Evolutionary conservation across 2,113 vertebrate genomes (phyloP), one percentile per base, ranked within the genome.

Genomic region (Morone saxatilis): DNA sequence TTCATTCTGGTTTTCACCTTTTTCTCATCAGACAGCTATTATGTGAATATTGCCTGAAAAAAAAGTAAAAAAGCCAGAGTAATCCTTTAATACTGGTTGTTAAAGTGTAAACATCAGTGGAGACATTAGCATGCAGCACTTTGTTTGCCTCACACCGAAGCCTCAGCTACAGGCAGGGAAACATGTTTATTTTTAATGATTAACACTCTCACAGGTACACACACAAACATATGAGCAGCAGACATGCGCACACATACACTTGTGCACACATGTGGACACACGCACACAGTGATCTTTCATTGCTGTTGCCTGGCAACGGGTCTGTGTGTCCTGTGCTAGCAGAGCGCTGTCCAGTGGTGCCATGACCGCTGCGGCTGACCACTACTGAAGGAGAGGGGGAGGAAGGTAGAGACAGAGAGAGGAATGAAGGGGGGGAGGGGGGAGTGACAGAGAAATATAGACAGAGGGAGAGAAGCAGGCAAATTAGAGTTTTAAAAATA

Each of bases 241-340:
- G 36, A 81, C 85, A 38, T 36, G 43, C 81, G 61, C 84, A 76
- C 71, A 80, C 68, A 68, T 48, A 78, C 63, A 63, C 66, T n/a
- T 61, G 31, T 17, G 75, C 80, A 76, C 76, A 80, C 78, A 80
- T 71, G 75, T 81, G 86, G 75, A 65, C 77, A 76, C 61, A 48
- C 53, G 9, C 63, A 65, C 85, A 73, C 83, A 48, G 75, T 88
- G 85, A 93, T 94, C 94, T 94, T 93, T 94, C 92, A 91, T 82
- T 93, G 94, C 94, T 96, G 95, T 96, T 96, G 95, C 95, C 92
- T 95, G 93, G 95, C 95, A 96, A 96, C 95, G 61, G 79, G 93
- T 90, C 90, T 90, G 88, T 92, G 93, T 95, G 95, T 95, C 94
- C 94, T 93, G 93, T 91, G 81, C 81, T 93, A 83, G 92, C 83